Conservation (phyloP, 23 tunicate genomes). For the Clavelina lepadiformis region DNA sequence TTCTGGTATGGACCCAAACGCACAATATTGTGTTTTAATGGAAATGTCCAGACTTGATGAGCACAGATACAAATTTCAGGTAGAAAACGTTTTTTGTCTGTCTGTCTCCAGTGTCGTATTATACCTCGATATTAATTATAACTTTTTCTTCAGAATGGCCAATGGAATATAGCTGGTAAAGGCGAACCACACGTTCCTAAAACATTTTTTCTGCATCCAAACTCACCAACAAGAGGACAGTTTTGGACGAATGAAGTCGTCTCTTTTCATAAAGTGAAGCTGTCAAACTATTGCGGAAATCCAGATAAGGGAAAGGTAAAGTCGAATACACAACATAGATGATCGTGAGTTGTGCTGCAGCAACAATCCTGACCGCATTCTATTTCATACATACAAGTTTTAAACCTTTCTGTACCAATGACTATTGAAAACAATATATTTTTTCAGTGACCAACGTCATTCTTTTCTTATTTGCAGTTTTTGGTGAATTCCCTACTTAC, state of each 20-base stretch:
- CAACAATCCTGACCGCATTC: no score
- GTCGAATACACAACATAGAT: no score
- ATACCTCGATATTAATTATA: no score
- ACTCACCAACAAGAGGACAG: conserved; percentile 44
- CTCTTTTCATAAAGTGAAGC: no score
- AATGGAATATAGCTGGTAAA: conserved; percentile 59
- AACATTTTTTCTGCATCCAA: conserved; percentile 50
- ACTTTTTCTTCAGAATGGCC: conserved; percentile 39
- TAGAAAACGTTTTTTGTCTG: not conserved
- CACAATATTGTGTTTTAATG: conserved; percentile 72
- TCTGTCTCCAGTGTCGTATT: no score
- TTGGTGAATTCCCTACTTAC: conserved; percentile 57
- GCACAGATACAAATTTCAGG: conserved; percentile 90
- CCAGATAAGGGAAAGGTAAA: conserved; percentile 48
- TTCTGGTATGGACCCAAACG: conserved; percentile 58
- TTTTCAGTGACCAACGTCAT: no score
- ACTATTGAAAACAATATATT: no score
- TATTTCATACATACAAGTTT: no score
- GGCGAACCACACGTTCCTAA: conserved; percentile 67
- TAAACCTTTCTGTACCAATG: no score
- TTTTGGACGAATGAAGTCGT: conserved; percentile 60
- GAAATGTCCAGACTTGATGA: conserved; percentile 87
- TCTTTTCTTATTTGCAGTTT: conserved; percentile 14
- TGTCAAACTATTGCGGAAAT: conserved; percentile 25
- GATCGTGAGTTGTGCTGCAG: no score